Conservation (phyloP, 2,113 vertebrate genomes). For the Callorhinus ursinus region DNA sequence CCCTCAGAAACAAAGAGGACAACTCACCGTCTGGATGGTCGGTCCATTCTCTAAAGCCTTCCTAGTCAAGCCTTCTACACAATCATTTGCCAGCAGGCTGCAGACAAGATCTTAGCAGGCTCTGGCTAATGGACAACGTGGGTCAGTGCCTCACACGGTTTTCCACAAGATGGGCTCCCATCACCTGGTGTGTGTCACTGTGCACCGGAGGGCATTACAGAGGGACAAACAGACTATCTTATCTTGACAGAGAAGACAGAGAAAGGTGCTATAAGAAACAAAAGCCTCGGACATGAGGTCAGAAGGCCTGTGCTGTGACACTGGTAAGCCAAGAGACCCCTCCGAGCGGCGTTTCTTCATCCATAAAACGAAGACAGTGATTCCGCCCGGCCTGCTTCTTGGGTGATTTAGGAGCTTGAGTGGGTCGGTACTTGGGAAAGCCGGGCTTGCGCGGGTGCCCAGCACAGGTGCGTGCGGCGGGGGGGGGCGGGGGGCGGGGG, state of each 20-base stretch:
- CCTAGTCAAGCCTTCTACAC: not conserved
- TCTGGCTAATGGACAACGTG: accelerated
- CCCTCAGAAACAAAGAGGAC: not conserved
- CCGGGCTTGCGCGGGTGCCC: accelerated
- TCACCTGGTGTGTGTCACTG: accelerated
- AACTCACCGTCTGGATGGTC: not conserved
- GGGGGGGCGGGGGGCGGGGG: not conserved
- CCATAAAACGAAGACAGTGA: not conserved
- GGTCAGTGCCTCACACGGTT: accelerated
- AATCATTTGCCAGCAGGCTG: not conserved
- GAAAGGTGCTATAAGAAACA: not conserved
- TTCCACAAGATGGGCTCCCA: accelerated
- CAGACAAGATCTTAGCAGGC: not conserved
- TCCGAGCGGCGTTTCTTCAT: not conserved
- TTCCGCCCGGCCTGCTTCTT: accelerated
- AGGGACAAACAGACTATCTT: not conserved
- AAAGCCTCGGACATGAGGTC: not conserved
- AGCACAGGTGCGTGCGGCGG: accelerated
- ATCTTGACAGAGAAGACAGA: not conserved
- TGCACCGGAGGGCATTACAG: accelerated
- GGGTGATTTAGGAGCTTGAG: not conserved
- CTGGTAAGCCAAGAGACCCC: accelerated
- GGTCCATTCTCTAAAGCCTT: not conserved
- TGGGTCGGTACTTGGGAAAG: not conserved
- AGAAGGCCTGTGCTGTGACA: not conserved